These are phyloP conservation scores for Recurvirostra avosetta DNA, from an alignment of 2,113 vertebrate species.

Conservation along the genomic window DNA sequence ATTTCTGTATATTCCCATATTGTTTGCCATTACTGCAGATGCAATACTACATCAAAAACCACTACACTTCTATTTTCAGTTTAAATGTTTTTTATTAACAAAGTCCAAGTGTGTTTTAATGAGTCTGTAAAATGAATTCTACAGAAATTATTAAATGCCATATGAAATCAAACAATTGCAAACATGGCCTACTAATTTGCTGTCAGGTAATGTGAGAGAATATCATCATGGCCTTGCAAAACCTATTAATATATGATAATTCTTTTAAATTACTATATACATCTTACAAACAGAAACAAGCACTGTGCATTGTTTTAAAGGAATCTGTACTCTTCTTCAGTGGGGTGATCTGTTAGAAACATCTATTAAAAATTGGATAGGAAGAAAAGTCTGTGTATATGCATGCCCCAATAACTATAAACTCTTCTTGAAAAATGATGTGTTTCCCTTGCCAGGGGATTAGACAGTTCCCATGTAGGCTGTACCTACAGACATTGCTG, in stretches of 20 bases:
- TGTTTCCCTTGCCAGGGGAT: background rate
- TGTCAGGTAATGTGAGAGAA: background rate
- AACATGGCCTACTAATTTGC: background rate
- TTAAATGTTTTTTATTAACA: background rate
- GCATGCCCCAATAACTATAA: background rate
- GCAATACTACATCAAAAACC: background rate
- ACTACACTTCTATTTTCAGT: background rate
- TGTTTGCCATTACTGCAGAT: background rate
- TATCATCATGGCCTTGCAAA: background rate
- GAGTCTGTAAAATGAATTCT: background rate
- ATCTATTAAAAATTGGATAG: background rate
- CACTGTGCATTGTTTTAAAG: background rate
- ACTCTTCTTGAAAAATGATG: background rate
- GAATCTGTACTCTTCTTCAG: background rate
- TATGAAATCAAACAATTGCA: background rate
- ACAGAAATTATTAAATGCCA: background rate
- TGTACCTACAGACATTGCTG: background rate
- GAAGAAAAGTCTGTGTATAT: background rate
- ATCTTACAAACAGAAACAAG: background rate
- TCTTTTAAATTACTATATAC: background rate
- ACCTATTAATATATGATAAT: background rate
- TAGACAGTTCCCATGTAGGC: background rate
- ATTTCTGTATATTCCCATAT: background rate
- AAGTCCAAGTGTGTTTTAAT: background rate
- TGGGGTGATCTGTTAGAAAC: background rate